These are phyloP conservation scores for Melieria omissa DNA, from an alignment of 2,888 invertebrate genomes.

Conservation along the genomic window DNA sequence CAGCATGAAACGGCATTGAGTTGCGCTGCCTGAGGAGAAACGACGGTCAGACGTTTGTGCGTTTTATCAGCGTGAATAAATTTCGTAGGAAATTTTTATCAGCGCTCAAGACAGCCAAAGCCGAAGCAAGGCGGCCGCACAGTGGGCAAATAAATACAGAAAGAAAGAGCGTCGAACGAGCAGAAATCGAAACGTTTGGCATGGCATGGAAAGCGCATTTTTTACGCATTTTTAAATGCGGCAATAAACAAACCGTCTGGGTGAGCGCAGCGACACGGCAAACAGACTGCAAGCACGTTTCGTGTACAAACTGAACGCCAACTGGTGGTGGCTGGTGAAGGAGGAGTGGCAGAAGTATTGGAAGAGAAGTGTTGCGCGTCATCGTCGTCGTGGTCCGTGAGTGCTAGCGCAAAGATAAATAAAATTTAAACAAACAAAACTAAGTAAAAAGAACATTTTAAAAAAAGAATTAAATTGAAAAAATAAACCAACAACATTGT, in stretches of 20 bases:
- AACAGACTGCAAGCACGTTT: constrained; percentile 2
- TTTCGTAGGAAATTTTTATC: constrained; percentile 33
- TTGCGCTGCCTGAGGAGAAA: background rate
- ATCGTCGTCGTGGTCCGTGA: background rate
- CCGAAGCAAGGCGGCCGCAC: constrained; percentile 6
- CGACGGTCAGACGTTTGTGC: constrained; percentile 10
- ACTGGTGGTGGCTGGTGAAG: background rate
- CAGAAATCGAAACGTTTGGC: background rate
- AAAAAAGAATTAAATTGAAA: constrained; percentile 36
- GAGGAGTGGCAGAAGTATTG: too few species aligned
- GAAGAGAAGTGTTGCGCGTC: too few species aligned
- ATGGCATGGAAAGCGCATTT: constrained; percentile 16
- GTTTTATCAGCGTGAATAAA: constrained; percentile 38
- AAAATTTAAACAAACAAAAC: background rate
- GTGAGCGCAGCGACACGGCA: background rate
- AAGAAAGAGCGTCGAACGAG: background rate
- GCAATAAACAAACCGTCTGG: constrained; percentile 6
- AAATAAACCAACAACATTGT: too few species aligned
- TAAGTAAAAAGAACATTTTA: too few species aligned
- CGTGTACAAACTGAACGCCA: background rate
- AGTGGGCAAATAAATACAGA: background rate
- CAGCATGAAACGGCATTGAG: background rate
- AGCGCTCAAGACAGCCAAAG: constrained; percentile 13
- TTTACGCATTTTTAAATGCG: constrained; percentile 22
- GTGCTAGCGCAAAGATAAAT: background rate